Evolutionary conservation across 2,113 vertebrate species (phyloP), one percentile per base, ranked within the genome.

Genomic region (Tylochromis polylepis): DNA sequence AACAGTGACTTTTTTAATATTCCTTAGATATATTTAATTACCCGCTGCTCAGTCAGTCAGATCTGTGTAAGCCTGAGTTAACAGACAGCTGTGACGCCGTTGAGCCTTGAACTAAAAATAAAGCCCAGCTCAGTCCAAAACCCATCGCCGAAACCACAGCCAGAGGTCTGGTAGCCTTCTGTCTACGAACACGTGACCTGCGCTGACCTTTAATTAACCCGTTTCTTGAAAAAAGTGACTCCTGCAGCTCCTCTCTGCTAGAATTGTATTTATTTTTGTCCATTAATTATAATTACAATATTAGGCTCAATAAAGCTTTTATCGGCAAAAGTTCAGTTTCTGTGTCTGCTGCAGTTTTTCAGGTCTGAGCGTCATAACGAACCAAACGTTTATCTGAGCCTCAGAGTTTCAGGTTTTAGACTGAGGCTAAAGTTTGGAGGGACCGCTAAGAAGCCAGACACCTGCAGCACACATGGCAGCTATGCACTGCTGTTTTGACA

Each of bases 111-210:
- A n/a, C n/a, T n/a, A n/a, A 12, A 43, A 41, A 41, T 11, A 5
- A 31, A 31, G 3, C 31, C 31, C 2, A 43, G 36, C 36, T 10
- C 36, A 38, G 36, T 5, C 12, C 43, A 12, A 12, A 5, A 43
- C 9, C 11, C 41, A 6, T 8, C 2, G 2, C 8, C 34, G 2
- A 8, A 34, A 3, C 34, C 43, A 56, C 53, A 22, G 53, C 53
- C 58, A 20, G 9, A 34, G 29, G 58, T 29, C 29, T 4, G 29
- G 29, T 4, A 29, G 29, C 9, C 9, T n/a, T 16, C 59, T 38
- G 36, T 62, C 9, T 0, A 34, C 3, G 0, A 62, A 34, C 59
- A 1, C 29, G 16, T 62, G 11, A 24, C 55, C 59, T 34, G 58
- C 16, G 58, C 16, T 62, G 29, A 3, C 10, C 16, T 62, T 62